Evolutionary conservation across 2,888 invertebrate species (phyloP), one percentile per base, ranked within the genome.

Genomic region (Apamea epomidion): DNA sequence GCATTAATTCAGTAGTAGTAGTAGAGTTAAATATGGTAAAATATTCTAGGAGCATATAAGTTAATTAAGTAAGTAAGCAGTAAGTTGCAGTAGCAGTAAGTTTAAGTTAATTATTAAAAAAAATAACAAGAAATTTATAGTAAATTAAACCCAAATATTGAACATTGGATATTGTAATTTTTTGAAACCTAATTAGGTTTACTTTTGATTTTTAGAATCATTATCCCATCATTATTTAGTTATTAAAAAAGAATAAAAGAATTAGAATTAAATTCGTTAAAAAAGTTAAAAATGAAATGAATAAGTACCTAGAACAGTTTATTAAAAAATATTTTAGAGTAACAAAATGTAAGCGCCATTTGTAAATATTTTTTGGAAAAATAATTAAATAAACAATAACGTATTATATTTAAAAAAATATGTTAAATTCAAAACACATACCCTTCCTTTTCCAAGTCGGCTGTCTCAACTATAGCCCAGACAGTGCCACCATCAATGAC

Each of bases 401-500:
- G 62, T 51, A 60, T 2, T 32, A 58, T 12, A 58, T 4, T 12
- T 18, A 18, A 18, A 51, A 58, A 10, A 25, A 18, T 29, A 14
- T 18, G 10, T 58, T 12, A 18, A n/a, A 69, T 1, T 18, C 25
- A 54, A 82, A 83, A 51, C 25, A 87, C 84, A 58, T 87, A 85
- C 85, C 42, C 87, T 51, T 51, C 72, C 42, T 77, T 72, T 87
- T 69, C 72, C 73, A 83, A 87, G 71, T 85, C 45, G 54, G 21
- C 14, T 79, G 72, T 80, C 84, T 73, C 64, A 84, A 73, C 64
- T 64, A 75, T 69, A 72, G 14, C 73, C 77, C 76, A 84, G 73
- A 84, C 85, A 69, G 70, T 68, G 70, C 68, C 68, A 84, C 70
- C 29, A 64, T 84, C 75, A 74, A 77, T 78, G 69, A 51, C 29